phyloP scores from a whole-genome alignment of 2,797 vertebrate species.

The Triplophysa yarkandensis region DNA sequence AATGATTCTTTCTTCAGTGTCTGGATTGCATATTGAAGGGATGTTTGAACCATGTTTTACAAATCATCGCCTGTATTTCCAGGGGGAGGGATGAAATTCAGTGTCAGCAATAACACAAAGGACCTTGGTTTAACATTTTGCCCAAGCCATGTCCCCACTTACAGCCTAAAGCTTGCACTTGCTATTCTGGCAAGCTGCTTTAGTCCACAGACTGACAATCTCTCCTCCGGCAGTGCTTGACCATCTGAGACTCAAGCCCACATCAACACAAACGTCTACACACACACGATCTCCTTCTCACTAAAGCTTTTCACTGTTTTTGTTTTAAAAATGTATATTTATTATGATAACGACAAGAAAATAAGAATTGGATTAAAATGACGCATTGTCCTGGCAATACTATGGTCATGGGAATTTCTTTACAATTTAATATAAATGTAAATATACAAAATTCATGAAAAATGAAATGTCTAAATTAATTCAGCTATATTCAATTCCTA shows the following conservation, averaged over 20 bases:
- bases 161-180: slow-evolving; percentile 62
- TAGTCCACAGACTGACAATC: slow-evolving; percentile 57
- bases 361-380: no score
- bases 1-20: slow-evolving; percentile 10
- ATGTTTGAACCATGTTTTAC: slow-evolving; percentile 53
- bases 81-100: slow-evolving; percentile 58
- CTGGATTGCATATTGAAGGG: slow-evolving; percentile 47
- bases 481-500: slow-evolving; percentile 35
- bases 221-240: slow-evolving; percentile 64
- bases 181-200: slow-evolving; percentile 62
- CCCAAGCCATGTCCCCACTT: slow-evolving; percentile 56
- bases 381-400: background rate
- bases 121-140: slow-evolving; percentile 73
- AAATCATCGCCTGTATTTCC: slow-evolving; percentile 52
- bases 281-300: no score
- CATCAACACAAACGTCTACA: slow-evolving; percentile 20
- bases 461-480: slow-evolving; percentile 2
- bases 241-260: slow-evolving; percentile 63
- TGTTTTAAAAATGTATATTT: no score
- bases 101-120: slow-evolving; percentile 72
- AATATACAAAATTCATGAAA: background rate
- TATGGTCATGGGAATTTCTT: background rate
- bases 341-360: no score
- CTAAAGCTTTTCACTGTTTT: no score
- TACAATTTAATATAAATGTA: background rate